Conservation (phyloP, 2,113 vertebrate species). For the Oreamnos americanus region DNA sequence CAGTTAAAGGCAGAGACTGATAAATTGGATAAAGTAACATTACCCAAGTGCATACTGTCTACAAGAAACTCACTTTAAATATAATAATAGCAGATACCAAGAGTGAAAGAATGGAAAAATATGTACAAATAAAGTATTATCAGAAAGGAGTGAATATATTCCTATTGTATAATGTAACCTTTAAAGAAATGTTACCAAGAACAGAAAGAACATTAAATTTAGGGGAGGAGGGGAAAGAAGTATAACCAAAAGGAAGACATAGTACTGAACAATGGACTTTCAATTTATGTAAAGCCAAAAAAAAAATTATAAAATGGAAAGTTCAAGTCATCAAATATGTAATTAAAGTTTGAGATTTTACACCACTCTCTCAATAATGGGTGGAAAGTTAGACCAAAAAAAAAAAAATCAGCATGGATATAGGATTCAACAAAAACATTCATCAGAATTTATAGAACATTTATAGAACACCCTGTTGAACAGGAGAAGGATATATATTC, state of each 20-base stretch:
- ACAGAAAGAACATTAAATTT: background rate
- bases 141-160: background rate
- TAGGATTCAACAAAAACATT: background rate
- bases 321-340: background rate
- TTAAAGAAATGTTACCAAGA: background rate
- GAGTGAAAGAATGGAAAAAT: background rate
- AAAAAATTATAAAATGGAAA: background rate
- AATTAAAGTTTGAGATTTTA: background rate
- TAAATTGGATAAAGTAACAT: background rate
- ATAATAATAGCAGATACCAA: background rate
- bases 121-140: background rate
- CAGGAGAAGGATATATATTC: background rate
- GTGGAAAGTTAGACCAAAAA: background rate
- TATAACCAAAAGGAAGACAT: background rate
- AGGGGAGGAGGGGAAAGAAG: accelerated
- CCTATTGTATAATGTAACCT: background rate
- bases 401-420: background rate
- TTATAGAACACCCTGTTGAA: background rate
- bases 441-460: background rate
- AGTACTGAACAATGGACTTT: background rate
- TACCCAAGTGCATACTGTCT: background rate
- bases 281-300: background rate
- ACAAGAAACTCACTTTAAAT: background rate
- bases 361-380: background rate
- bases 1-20: background rate